Base-by-base conservation (phyloP, 2,888 invertebrate genomes). In the Sarcophaga subvicina region DNA sequence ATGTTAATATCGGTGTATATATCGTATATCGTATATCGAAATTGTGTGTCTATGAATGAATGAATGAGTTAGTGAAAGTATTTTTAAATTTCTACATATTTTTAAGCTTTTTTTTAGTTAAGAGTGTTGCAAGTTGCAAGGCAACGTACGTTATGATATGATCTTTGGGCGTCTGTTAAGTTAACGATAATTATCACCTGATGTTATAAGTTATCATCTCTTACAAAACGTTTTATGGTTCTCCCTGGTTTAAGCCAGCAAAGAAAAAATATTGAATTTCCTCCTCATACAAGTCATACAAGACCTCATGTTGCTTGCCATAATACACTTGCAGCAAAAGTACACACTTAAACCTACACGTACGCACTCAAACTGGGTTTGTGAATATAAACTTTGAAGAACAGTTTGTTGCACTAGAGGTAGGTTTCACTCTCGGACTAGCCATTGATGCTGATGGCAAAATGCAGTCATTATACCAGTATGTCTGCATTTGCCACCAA, bases 121-220 rank as follows among this genome's bases (percentile, higher is more conserved):
- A 14, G 49, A 14, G 49, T 49, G 4, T 49, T 49, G 49, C 49
- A 49, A 49, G 49, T 49, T 49, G 49, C 49, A 37, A 37, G 0
- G 14, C 54, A 49, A 14, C 49, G 37, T 37, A 37, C 3, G 37
- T 37, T 37, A 37, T 37, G 54, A 70, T 10, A 79, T 60, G 20
- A 84, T 81, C 81, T 76, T 67, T 84, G 81, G 76, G 75, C 73
- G 81, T 79, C 71, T 78, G 84, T 78, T 80, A 83, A 66, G 75
- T 87, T 81, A 84, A 87, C 70, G 80, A 87, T 78, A 78, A 87
- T 87, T 87, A 87, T 87, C 87, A 84, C 87, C 87, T 79, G 81
- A 87, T 78, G 87, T 84, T 87, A 87, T 87, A 81, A 81, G 81
- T 81, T 78, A 84, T 82, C 84, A 87, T 87, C 79, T 76, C 78